phyloP scores from a whole-genome alignment of 2,113 vertebrate species.

The Oceanodroma tethys region DNA sequence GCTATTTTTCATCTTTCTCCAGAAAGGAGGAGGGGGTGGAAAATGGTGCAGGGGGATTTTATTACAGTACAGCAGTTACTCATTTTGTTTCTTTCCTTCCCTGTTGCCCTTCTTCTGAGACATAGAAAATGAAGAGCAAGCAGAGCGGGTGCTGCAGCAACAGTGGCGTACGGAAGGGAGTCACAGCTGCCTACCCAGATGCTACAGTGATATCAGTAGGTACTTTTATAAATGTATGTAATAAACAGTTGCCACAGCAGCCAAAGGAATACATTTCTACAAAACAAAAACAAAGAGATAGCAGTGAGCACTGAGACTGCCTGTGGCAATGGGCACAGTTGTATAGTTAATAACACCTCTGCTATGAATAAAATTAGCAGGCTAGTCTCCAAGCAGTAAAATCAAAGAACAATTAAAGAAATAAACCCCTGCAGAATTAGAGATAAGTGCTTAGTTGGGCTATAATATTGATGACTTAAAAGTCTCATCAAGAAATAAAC shows the following conservation, averaged over 20 bases:
- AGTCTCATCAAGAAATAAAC: neutral
- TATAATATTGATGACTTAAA: neutral
- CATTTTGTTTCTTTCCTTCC: neutral
- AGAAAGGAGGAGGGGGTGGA: neutral
- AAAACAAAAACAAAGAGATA: slow-evolving; percentile 22
- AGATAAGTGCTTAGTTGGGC: neutral
- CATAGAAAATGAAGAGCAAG: neutral
- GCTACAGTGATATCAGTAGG: neutral
- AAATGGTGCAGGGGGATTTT: neutral
- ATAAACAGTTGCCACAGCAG: slow-evolving; percentile 61
- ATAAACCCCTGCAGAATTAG: neutral
- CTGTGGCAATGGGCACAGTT: slow-evolving; percentile 19
- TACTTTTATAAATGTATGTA: slow-evolving; percentile 46
- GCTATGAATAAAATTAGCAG: slow-evolving; percentile 35
- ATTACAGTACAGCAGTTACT: neutral
- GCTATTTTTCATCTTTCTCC: neutral
- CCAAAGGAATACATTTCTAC: slow-evolving; percentile 34
- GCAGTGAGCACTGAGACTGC: neutral
- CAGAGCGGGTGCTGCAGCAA: neutral
- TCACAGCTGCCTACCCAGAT: slow-evolving; percentile 42
- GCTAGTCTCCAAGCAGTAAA: slow-evolving; percentile 19
- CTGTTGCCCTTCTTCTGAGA: neutral
- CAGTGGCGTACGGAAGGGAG: neutral
- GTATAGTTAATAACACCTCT: slow-evolving; percentile 28
- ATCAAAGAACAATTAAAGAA: slow-evolving; percentile 31